Base-by-base conservation (phyloP, 2,888 invertebrate species). In the Aspidiotus destructor region DNA sequence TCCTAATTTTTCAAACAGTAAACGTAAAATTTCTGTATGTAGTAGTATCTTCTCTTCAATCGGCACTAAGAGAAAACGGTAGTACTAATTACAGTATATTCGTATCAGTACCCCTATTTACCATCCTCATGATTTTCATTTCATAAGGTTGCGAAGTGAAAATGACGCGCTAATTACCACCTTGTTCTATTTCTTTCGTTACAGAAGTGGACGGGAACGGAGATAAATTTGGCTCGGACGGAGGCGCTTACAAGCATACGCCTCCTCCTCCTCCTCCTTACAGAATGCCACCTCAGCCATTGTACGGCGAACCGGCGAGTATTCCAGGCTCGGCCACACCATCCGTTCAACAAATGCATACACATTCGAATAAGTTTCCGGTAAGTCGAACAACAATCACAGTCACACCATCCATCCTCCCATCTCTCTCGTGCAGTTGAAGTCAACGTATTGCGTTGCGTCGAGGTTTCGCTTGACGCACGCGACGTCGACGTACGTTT, bases 311-410 rank as follows among this genome's bases (percentile, higher is more conserved):
- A 70, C 71, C 73, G n/a, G 62, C 71, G 13, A 68, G 72, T 60
- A 63, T 73, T 68, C 70, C 73, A 74, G 69, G 77, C 75, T 77
- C 80, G 74, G 75, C 77, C 75, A 67, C 67, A 8, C 71, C 78
- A 5, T 60, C 72, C 0, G 62, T 72, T 11, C 73, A 75, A 60
- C 77, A 75, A 73, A 80, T 87, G 16, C 87, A 87, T 77, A 88
- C 88, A 41, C 88, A 88, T 77, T 88, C 88, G 73, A 86, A 83
- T 73, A 88, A 88, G 77, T 88, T 88, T 79, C 88, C 88, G 76
- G 88, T 88, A 80, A 84, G 85, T 81, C 71, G 41, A 11, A 11
- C 48, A 11, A 48, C n/a, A 48, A 11, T n/a, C 48, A 48, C 48
- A n/a, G n/a, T n/a, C n/a, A n/a, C n/a, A n/a, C n/a, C n/a, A n/a